Conservation (phyloP, 2,113 vertebrate species). For the Dendropsophus ebraccatus region DNA sequence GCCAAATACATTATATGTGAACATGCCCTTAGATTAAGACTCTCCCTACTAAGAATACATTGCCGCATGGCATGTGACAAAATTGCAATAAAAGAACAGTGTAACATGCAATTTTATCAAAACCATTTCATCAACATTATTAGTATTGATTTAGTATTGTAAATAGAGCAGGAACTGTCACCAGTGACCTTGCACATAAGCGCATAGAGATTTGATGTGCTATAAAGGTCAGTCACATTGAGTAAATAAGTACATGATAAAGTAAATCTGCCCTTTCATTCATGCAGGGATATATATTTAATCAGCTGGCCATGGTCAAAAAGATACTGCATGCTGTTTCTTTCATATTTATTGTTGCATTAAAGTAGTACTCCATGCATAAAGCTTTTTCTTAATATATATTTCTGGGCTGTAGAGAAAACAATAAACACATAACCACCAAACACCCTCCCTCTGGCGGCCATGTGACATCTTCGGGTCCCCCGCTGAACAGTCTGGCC, state of each 20-base stretch:
- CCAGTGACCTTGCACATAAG: neutral
- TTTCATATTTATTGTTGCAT: no score
- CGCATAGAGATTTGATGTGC: neutral
- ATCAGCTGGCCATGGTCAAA: neutral
- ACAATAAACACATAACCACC: no score
- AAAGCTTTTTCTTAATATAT: no score
- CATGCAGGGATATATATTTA: neutral
- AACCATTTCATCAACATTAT: neutral
- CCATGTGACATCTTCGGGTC: no score
- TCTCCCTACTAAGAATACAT: no score
- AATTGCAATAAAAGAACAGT: neutral
- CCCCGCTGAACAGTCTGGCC: no score
- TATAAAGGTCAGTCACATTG: constrained; percentile 1
- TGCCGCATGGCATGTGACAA: no score
- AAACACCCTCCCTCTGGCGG: no score
- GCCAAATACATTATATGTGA: no score
- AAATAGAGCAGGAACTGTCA: neutral
- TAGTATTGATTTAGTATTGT: neutral
- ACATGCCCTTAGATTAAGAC: no score
- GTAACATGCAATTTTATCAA: neutral
- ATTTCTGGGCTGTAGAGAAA: no score
- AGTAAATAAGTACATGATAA: constrained; percentile 16
- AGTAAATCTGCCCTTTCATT: constrained; percentile 14
- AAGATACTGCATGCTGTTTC: neutral
- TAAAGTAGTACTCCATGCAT: no score